Percentiles rank a stretch among this genome's conserved stretches.
Evolutionary conservation across 2,797 vertebrate species (phyloP).

Genomic region (Meriones psammophilus): DNA sequence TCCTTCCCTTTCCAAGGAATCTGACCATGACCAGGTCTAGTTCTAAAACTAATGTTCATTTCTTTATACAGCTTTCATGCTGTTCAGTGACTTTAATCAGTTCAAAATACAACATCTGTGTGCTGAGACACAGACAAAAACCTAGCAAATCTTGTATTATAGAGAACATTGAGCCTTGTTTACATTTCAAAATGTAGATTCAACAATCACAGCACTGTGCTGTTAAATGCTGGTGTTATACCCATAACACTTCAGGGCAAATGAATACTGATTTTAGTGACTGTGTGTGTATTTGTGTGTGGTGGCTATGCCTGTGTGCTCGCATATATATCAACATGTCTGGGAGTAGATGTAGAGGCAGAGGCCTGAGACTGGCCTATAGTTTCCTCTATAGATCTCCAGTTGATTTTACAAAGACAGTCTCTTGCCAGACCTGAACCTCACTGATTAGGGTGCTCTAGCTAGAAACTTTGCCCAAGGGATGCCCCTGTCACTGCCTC

Average conservation of each 20-base stretch:
- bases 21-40: neutral
- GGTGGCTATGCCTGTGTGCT: neutral
- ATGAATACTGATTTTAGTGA: neutral
- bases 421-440: no score
- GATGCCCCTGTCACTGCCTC: neutral
- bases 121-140: neutral
- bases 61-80: slow-evolving; percentile 39
- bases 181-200: slow-evolving; percentile 40
- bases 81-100: slow-evolving; percentile 31
- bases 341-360: neutral
- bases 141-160: neutral
- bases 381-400: neutral
- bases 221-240: neutral
- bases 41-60: slow-evolving; percentile 32
- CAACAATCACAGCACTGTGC: neutral
- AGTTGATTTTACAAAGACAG: neutral
- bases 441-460: neutral
- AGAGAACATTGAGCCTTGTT: neutral
- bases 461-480: neutral
- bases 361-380: neutral
- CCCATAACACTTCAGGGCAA: neutral
- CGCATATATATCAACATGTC: neutral
- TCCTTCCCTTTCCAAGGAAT: slow-evolving; percentile 12
- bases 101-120: neutral
- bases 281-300: neutral